A percentile compares a stretch with the other conserved stretches of the same genome.
Evolutionary conservation across 2,113 vertebrate genomes (phyloP).

Genomic region (Pomatostomus ruficeps): DNA sequence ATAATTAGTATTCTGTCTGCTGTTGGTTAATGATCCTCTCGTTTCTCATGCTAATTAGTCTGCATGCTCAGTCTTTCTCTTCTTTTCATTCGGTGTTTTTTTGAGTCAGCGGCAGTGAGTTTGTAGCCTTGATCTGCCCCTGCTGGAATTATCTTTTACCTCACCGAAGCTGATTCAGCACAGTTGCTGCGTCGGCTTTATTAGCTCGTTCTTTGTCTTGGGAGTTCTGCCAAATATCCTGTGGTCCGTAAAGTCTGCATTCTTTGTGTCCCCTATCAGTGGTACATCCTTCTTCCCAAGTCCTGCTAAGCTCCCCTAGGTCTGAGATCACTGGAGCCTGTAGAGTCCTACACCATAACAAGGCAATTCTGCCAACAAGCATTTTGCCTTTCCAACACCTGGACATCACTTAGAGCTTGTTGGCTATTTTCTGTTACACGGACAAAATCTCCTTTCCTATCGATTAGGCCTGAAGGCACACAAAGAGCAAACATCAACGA

Average conservation of each 20-base stretch:
- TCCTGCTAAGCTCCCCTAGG: no score
- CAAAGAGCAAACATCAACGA: not conserved
- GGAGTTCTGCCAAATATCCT: not conserved
- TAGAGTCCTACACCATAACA: not conserved
- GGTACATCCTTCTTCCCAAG: not conserved
- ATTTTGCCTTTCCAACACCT: not conserved
- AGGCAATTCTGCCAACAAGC: not conserved
- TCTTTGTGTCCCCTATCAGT: no score
- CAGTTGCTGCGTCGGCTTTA: fast-evolving
- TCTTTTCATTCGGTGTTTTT: not conserved
- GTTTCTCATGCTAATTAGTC: not conserved
- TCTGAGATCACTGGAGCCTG: no score
- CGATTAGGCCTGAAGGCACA: no score
- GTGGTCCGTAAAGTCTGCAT: not conserved
- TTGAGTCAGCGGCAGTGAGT: not conserved
- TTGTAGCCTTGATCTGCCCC: not conserved
- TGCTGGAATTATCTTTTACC: not conserved
- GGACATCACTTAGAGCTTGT: not conserved
- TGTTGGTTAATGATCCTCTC: not conserved
- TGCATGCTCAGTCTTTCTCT: not conserved
- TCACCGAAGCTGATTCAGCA: not conserved
- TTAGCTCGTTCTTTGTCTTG: not conserved
- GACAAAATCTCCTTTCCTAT: not conserved
- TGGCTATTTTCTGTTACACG: not conserved
- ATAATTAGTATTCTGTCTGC: not conserved